Evolutionary conservation across 2,113 vertebrate genomes (phyloP).

Genomic region (Illadopsis cleaveri): DNA sequence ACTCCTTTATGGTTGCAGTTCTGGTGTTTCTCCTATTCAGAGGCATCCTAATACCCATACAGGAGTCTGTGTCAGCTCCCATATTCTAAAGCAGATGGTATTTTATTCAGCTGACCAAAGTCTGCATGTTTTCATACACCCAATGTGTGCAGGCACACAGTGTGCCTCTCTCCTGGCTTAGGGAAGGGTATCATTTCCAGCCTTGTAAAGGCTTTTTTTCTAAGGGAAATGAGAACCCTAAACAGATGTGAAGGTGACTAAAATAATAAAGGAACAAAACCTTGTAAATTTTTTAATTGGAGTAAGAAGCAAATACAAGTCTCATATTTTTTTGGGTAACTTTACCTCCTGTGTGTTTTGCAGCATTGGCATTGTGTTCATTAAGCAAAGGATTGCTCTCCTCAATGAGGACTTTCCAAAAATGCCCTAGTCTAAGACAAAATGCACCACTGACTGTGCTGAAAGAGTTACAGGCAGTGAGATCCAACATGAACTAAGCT

Average conservation of each 20-base stretch:
- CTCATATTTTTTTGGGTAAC: accelerated
- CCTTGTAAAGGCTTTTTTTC: not conserved
- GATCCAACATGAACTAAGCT: not conserved
- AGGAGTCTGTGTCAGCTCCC: not conserved
- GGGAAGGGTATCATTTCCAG: not conserved
- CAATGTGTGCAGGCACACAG: not conserved
- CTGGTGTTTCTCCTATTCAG: not conserved
- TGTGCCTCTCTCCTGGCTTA: not conserved
- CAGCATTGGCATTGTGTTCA: not conserved
- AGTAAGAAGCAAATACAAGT: not conserved
- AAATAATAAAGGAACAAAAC: not conserved
- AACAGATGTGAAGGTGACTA: not conserved
- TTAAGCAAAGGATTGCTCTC: not conserved
- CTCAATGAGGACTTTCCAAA: not conserved
- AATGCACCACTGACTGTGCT: not conserved
- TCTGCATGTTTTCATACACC: not conserved
- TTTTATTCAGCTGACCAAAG: not conserved
- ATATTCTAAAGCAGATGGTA: not conserved
- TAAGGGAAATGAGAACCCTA: not conserved
- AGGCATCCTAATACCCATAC: not conserved
- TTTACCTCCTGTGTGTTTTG: not conserved
- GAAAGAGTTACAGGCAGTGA: not conserved
- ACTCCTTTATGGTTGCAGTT: not conserved
- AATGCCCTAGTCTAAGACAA: not conserved
- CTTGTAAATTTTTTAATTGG: not conserved